These are phyloP conservation scores for Diploptera punctata DNA, from an alignment of 2,888 invertebrate genomes.

Conservation along the genomic window DNA sequence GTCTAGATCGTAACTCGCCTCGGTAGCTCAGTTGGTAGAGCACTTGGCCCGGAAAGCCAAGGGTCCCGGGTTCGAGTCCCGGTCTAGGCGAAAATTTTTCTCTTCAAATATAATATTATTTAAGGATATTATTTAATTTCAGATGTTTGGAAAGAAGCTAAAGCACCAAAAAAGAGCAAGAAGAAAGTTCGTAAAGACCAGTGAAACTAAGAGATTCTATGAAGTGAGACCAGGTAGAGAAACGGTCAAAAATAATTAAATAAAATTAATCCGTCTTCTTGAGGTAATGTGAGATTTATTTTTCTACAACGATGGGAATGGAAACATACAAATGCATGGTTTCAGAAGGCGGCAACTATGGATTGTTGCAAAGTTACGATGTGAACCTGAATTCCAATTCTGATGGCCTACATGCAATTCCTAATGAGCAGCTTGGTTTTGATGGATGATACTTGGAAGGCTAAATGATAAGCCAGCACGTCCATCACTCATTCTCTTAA, in stretches of 20 bases:
- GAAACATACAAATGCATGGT: conserved; percentile 16
- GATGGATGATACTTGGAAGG: background rate
- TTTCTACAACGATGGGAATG: conserved; percentile 36
- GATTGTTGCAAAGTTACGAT: background rate
- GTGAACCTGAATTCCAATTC: conserved; percentile 12
- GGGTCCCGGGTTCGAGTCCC: too few species aligned
- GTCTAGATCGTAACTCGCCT: too few species aligned
- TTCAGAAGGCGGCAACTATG: background rate
- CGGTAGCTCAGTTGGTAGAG: too few species aligned
- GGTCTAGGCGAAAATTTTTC: too few species aligned
- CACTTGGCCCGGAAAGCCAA: too few species aligned
- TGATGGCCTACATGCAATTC: conserved; percentile 17
- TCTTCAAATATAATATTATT: too few species aligned
- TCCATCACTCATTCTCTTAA: background rate
- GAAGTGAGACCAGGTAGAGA: conserved; percentile 47
- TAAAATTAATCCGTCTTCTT: conserved; percentile 34
- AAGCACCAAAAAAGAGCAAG: conserved; percentile 75
- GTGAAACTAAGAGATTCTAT: conserved; percentile 51
- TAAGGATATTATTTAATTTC: conserved; percentile 45
- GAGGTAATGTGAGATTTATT: conserved; percentile 39
- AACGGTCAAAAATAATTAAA: conserved; percentile 23
- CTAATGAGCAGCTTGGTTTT: background rate
- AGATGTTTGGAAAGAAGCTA: conserved; percentile 81
- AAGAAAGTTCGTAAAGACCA: conserved; percentile 79
- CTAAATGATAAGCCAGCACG: background rate